phyloP scores from a whole-genome alignment of 1,140 invertebrate genomes.

The Caenorhabditis brenneri region DNA sequence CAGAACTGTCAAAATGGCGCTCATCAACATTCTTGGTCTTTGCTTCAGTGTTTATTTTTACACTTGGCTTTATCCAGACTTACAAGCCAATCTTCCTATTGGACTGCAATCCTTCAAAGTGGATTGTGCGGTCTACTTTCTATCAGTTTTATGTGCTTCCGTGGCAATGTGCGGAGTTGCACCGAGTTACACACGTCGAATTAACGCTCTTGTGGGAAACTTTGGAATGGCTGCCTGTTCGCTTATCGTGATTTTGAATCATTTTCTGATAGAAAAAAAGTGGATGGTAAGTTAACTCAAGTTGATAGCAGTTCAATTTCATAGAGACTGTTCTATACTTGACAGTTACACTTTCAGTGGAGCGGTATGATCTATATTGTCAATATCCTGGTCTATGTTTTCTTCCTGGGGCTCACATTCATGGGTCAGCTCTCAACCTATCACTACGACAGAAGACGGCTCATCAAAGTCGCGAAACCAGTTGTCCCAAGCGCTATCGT shows the following conservation, averaged over 20 bases:
- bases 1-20: not conserved
- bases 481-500: not conserved
- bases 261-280: not conserved
- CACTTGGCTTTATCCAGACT: not conserved
- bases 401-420: not conserved
- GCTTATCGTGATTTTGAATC: not conserved
- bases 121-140: not conserved
- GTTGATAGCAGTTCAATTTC: too few species aligned
- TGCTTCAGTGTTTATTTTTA: conserved; percentile 4
- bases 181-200: not conserved
- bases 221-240: not conserved
- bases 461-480: not conserved
- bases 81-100: not conserved
- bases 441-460: not conserved
- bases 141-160: not conserved
- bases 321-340: too few species aligned
- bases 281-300: not conserved
- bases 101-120: not conserved
- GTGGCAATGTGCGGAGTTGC: not conserved
- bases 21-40: not conserved
- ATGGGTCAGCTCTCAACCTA: not conserved
- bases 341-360: conserved; percentile 36
- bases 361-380: not conserved
- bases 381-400: not conserved
- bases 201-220: not conserved